phyloP scores from a whole-genome alignment of 1,140 invertebrate species.

The Augochlora pura region DNA sequence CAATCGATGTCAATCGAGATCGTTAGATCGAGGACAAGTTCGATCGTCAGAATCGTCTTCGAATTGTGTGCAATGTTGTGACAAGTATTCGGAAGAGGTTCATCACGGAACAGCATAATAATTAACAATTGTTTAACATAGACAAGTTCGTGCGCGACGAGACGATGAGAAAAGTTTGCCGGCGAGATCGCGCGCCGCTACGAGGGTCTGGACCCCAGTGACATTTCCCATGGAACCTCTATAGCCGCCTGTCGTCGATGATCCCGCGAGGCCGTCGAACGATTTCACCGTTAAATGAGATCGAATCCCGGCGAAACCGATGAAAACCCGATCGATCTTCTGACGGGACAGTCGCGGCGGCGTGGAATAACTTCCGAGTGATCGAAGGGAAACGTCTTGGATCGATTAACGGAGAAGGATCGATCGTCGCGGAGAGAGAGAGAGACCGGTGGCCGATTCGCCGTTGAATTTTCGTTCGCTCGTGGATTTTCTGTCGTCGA shows the following conservation, averaged over 20 bases:
- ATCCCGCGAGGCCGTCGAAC: not conserved
- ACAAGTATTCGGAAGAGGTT: no score
- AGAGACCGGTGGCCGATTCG: not conserved
- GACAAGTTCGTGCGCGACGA: not conserved
- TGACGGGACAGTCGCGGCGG: not conserved
- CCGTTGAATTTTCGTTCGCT: not conserved
- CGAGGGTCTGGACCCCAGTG: not conserved
- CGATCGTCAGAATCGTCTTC: not conserved
- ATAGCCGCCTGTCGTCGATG: not conserved
- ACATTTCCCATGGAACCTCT: not conserved
- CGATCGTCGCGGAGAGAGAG: not conserved
- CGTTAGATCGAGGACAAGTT: not conserved
- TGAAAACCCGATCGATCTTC: not conserved
- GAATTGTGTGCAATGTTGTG: not conserved
- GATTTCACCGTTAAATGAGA: constrained; percentile 25
- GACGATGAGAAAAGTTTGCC: constrained; percentile 15
- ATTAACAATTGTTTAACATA: no score
- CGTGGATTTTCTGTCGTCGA: not conserved
- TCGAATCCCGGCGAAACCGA: constrained; percentile 14
- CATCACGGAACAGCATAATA: no score
- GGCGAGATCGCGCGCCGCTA: not conserved
- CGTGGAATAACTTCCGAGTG: constrained; percentile 30
- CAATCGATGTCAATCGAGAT: not conserved
- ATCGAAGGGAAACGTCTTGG: constrained; percentile 29
- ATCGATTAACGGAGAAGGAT: not conserved